Evolutionary conservation across 2,113 vertebrate genomes (phyloP), one percentile per base, ranked within the genome.

Genomic region (Mustelus asterias): DNA sequence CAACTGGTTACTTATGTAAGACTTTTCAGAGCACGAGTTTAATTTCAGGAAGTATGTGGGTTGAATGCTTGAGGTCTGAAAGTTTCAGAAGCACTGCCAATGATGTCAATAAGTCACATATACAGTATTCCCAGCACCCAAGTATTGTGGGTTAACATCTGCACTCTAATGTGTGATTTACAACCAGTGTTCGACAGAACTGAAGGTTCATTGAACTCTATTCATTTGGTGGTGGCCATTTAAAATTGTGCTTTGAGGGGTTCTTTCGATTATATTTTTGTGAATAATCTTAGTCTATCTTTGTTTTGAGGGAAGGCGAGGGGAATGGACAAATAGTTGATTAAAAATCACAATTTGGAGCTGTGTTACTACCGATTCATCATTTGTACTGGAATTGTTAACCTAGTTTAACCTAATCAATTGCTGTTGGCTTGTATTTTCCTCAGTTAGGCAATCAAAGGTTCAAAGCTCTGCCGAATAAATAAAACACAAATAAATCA

Each of bases 21-120:
- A 48, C 24, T 95, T 95, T 70, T 72, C 26, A 44, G 69, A 95
- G 41, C 29, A 72, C 94, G 18, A 22, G 94, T 95, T 95, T 70
- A 95, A 76, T n/a, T 72, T 95, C 69, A 72, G 70, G 69, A 95
- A 76, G 24, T 72, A 95, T 95, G 94, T 54, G 94, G 94, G 94
- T 26, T 44, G 69, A 72, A 72, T 72, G 10, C 16, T 95, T 95
- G 94, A 44, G 44, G 37, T 72, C 69, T 76, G 67, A 95, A 95
- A 72, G 22, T 67, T 72, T 95, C 69, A 72, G 94, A 95, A 95
- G 94, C 54, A 54, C 67, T 95, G 94, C 67, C 94, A 95, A 54
- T 54, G 41, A 18, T 95, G 94, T 95, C 94, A 95, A 76, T 90
- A 90, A 70, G 94, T 95, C 94, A 95, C 22, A 95, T 95, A 95